Evolutionary conservation across 2,888 invertebrate species (phyloP).

Genomic region (Cryptophagus acutangulus): DNA sequence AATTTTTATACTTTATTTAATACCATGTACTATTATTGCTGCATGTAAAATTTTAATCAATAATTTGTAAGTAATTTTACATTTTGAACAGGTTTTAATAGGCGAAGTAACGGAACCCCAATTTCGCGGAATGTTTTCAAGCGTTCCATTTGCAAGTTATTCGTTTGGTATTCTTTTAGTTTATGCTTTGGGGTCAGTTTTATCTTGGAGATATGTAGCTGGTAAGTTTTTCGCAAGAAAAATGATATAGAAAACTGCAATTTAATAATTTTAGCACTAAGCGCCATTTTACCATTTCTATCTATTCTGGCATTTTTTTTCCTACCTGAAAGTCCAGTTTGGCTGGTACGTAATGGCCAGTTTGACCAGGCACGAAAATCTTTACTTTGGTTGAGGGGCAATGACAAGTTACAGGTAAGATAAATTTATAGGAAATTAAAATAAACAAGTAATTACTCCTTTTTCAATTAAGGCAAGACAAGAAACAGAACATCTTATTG

Average conservation of each 20-base stretch:
- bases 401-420: slow-evolving; percentile 41
- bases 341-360: slow-evolving; percentile 62
- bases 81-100: slow-evolving; percentile 69
- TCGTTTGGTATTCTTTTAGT: slow-evolving; percentile 70
- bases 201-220: slow-evolving; percentile 68
- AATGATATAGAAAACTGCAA: background rate
- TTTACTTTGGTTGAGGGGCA: slow-evolving; percentile 42
- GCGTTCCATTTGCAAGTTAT: slow-evolving; percentile 70
- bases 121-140: slow-evolving; percentile 63
- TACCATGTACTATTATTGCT: too few relatives aligned
- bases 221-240: slow-evolving; percentile 38
- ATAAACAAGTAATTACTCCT: slow-evolving; percentile 7
- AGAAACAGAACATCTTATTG: slow-evolving; percentile 60
- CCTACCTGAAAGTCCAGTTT: slow-evolving; percentile 71
- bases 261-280: slow-evolving; percentile 50
- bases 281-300: slow-evolving; percentile 55
- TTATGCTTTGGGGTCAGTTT: slow-evolving; percentile 63
- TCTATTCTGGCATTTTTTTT: slow-evolving; percentile 59
- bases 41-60: too few relatives aligned
- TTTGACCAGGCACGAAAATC: slow-evolving; percentile 49
- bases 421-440: slow-evolving; percentile 1
- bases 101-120: slow-evolving; percentile 72
- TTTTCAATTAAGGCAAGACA: slow-evolving; percentile 53
- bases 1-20: too few relatives aligned
- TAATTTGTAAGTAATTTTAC: too few relatives aligned